Conservation (phyloP, 2,888 invertebrate species). For the Volucella zonaria region DNA sequence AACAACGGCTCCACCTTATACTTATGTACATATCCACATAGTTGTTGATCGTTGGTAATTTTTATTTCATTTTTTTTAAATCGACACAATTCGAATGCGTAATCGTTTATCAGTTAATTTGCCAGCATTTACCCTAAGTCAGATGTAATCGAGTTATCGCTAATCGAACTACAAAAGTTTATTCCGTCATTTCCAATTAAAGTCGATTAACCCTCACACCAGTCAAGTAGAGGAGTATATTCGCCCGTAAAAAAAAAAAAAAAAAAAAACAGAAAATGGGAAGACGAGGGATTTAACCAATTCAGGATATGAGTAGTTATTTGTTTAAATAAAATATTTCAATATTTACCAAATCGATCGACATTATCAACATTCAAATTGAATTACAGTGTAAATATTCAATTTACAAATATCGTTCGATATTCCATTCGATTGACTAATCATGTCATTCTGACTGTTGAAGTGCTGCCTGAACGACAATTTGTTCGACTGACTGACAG, state of each 20-base stretch:
- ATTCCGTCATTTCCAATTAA: conserved; percentile 62
- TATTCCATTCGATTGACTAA: conserved; percentile 37
- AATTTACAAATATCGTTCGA: conserved; percentile 18
- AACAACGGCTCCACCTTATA: conserved; percentile 34
- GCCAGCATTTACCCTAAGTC: conserved; percentile 1
- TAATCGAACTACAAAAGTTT: conserved; percentile 46
- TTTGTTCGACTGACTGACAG: not conserved
- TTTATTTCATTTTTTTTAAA: not conserved
- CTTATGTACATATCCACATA: conserved; percentile 6
- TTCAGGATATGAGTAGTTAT: conserved; percentile 11
- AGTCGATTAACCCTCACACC: conserved; percentile 46
- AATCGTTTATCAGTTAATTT: conserved; percentile 35
- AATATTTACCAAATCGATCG: conserved; percentile 32
- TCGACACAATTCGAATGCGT: conserved; percentile 27
- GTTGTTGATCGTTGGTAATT: no score
- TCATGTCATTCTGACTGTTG: not conserved
- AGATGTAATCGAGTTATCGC: conserved; percentile 4
- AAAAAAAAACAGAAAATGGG: no score
- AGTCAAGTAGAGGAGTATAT: conserved; percentile 31
- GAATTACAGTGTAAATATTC: conserved; percentile 34
- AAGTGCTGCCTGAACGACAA: conserved; percentile 22
- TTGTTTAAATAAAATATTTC: conserved; percentile 43
- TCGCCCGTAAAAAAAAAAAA: not conserved
- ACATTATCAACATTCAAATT: conserved; percentile 44
- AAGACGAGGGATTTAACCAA: conserved; percentile 18